Evolutionary conservation across 2,113 vertebrate species (phyloP).

Genomic region (Cheilinus undulatus): DNA sequence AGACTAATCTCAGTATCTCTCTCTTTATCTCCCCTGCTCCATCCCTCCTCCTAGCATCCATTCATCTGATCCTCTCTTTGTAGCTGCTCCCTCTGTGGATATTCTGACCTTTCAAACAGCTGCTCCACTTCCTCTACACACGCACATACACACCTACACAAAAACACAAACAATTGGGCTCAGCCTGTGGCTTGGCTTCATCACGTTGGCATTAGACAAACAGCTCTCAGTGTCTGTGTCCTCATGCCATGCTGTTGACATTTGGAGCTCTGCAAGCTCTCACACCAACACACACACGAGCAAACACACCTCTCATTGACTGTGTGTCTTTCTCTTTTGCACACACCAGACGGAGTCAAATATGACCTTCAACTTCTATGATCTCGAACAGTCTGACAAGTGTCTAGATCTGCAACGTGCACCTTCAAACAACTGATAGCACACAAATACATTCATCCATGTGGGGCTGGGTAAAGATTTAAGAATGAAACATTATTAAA

Average conservation of each 20-base stretch:
- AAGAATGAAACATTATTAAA: background rate
- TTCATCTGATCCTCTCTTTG: conserved; percentile 49
- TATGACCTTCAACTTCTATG: conserved; percentile 9
- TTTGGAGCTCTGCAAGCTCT: conserved; percentile 57
- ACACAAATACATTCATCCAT: background rate
- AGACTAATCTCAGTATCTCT: conserved; percentile 8
- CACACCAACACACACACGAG: background rate
- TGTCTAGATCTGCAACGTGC: background rate
- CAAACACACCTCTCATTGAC: conserved; percentile 20
- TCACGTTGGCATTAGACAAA: conserved; percentile 60
- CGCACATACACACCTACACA: conserved; percentile 31
- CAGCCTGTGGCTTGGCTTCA: conserved; percentile 62
- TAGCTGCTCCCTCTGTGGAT: conserved; percentile 38
- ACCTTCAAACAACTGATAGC: background rate
- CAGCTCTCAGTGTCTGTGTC: conserved; percentile 53
- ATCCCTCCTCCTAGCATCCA: conserved; percentile 26
- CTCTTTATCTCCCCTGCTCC: conserved; percentile 3
- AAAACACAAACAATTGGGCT: background rate
- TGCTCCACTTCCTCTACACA: conserved; percentile 37
- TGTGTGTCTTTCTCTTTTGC: background rate
- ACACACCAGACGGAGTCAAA: background rate
- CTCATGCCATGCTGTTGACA: conserved; percentile 67
- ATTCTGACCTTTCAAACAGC: conserved; percentile 73
- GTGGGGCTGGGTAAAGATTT: background rate
- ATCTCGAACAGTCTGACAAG: background rate